Percentiles rank a stretch among this genome's conserved stretches.
Evolutionary conservation across 2,113 vertebrate genomes (phyloP).

Genomic region (Leucosticte australis): DNA sequence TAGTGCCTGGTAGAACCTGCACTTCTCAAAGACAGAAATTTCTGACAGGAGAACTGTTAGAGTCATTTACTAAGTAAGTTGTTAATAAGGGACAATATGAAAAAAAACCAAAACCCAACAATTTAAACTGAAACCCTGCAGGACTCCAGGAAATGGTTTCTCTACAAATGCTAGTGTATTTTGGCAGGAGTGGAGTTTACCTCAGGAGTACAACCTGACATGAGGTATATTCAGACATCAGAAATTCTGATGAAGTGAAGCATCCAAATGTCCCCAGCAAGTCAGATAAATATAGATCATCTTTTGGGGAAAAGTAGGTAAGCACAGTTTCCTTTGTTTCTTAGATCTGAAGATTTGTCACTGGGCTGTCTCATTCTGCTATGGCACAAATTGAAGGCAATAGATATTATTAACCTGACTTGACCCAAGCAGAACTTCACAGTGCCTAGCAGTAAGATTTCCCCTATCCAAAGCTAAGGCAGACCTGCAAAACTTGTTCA

Average conservation of each 20-base stretch:
- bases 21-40: background rate
- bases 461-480: background rate
- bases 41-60: background rate
- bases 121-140: background rate
- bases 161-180: background rate
- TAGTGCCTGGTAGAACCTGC: background rate
- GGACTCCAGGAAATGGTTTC: background rate
- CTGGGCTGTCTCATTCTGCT: background rate
- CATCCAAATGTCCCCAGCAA: background rate
- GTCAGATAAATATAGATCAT: background rate
- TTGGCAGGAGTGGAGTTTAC: background rate
- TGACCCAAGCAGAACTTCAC: background rate
- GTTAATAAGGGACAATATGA: background rate
- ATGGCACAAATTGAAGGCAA: background rate
- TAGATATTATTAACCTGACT: background rate
- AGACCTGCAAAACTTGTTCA: background rate
- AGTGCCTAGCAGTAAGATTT: background rate
- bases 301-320: background rate
- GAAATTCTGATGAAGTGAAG: background rate
- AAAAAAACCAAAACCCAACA: background rate
- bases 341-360: background rate
- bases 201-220: background rate
- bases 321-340: background rate
- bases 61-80: background rate
- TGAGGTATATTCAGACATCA: background rate